Percentiles rank a stretch among this genome's conserved stretches.
These are phyloP conservation scores for Drepana arcuata DNA, from an alignment of 1,140 invertebrate species.

Conservation along the genomic window DNA sequence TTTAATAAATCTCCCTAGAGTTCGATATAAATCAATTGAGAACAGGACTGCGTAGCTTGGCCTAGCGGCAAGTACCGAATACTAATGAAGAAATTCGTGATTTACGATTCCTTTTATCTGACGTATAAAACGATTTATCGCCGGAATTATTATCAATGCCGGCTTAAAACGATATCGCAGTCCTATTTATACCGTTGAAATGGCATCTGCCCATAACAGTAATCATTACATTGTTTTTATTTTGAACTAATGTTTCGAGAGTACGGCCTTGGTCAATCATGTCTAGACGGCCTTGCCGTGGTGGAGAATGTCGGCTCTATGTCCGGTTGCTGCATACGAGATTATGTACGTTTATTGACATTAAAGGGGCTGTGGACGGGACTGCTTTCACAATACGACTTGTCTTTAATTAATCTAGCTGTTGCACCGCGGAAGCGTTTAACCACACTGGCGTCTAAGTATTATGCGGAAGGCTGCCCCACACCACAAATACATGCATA, in stretches of 20 bases:
- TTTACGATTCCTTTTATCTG: too few species aligned
- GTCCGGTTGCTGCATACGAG: constrained; percentile 16
- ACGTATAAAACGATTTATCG: too few species aligned
- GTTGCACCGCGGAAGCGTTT: constrained; percentile 21
- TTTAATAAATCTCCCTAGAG: constrained; percentile 19
- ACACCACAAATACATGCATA: neutral
- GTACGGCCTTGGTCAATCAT: constrained; percentile 27
- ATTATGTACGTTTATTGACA: constrained; percentile 16
- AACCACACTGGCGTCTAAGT: neutral
- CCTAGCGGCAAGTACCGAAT: neutral
- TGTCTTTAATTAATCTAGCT: constrained; percentile 1
- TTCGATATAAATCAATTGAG: constrained; percentile 20
- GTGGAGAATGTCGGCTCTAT: constrained; percentile 27
- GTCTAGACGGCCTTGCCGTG: constrained; percentile 31
- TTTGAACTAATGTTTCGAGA: constrained; percentile 14
- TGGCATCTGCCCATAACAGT: too few species aligned
- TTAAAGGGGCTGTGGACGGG: constrained; percentile 11
- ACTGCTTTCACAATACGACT: constrained; percentile 26
- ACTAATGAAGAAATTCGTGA: neutral
- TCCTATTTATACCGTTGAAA: too few species aligned
- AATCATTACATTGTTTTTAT: constrained; percentile 16
- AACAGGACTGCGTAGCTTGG: neutral
- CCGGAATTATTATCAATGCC: too few species aligned
- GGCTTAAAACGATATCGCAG: too few species aligned
- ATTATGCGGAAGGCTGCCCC: constrained; percentile 7